Percentiles rank a stretch among this genome's conserved stretches.
Conservation (phyloP, 92 coral and sea anemone genomes). For the Porites rus region DNA sequence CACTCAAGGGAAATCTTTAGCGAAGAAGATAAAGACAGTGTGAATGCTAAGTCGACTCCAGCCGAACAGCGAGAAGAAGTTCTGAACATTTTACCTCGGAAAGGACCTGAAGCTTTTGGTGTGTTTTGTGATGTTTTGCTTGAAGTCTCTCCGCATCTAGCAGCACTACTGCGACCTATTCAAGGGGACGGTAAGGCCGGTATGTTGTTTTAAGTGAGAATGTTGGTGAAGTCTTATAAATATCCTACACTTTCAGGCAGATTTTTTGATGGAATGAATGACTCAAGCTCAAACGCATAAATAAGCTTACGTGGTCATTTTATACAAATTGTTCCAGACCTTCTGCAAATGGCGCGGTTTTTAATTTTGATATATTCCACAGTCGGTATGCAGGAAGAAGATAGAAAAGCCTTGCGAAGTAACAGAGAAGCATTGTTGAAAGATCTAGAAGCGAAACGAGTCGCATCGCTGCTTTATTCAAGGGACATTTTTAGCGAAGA, state of each 20-base stretch:
- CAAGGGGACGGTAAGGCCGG: constrained; percentile 54
- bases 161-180: constrained; percentile 53
- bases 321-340: no score
- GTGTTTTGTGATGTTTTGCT: constrained; percentile 76
- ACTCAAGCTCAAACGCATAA: neutral
- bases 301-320: no score
- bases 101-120: constrained; percentile 80
- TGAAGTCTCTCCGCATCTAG: constrained; percentile 84
- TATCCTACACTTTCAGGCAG: no score
- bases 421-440: constrained; percentile 56
- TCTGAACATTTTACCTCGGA: constrained; percentile 67
- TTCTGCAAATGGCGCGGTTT: neutral
- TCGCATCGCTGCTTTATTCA: constrained; percentile 79
- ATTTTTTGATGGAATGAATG: neutral
- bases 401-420: constrained; percentile 63
- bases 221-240: neutral
- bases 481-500: constrained; percentile 58
- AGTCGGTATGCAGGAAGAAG: constrained; percentile 67
- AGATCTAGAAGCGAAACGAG: constrained; percentile 81
- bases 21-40: constrained; percentile 71
- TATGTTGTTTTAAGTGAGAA: neutral
- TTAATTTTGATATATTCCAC: neutral
- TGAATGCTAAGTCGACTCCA: constrained; percentile 48
- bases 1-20: constrained; percentile 63
- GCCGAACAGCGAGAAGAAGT: constrained; percentile 65